These are phyloP conservation scores for Odontomachus brunneus DNA, from an alignment of 1,140 invertebrate species.

Conservation along the genomic window DNA sequence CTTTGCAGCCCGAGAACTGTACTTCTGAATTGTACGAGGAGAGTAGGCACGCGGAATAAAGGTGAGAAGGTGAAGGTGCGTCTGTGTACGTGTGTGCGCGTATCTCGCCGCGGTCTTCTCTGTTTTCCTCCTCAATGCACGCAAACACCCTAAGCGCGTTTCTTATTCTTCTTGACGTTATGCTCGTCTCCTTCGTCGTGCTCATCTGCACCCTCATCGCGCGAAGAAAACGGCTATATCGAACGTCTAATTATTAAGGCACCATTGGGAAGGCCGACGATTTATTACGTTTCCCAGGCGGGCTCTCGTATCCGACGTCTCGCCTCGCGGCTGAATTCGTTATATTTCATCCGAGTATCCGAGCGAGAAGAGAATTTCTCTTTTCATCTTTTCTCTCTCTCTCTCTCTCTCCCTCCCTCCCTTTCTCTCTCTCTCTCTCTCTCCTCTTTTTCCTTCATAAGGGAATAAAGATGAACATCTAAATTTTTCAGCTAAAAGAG, in stretches of 20 bases:
- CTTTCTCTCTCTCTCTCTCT: too few relatives aligned
- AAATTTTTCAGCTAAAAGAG: slow-evolving; percentile 34
- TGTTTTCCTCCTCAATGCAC: too few relatives aligned
- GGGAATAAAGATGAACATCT: slow-evolving; percentile 30
- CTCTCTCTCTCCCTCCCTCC: too few relatives aligned
- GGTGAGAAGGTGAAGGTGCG: too few relatives aligned
- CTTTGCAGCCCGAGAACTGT: too few relatives aligned
- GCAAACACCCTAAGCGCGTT: too few relatives aligned
- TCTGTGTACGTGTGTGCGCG: too few relatives aligned
- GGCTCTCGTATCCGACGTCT: neutral
- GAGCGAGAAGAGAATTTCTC: neutral
- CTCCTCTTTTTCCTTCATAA: neutral
- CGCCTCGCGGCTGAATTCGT: neutral
- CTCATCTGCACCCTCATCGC: neutral
- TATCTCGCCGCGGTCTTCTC: too few relatives aligned
- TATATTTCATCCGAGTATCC: slow-evolving; percentile 5
- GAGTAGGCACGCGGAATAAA: too few relatives aligned
- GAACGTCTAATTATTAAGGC: slow-evolving; percentile 42
- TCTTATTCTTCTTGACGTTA: neutral
- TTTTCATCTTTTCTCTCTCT: neutral
- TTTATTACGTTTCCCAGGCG: neutral
- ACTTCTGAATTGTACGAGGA: too few relatives aligned
- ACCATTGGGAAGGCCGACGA: neutral
- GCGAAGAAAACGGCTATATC: neutral
- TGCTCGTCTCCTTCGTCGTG: neutral